phyloP scores from a whole-genome alignment of 2,113 vertebrate genomes.

The Bothrops jararaca region DNA sequence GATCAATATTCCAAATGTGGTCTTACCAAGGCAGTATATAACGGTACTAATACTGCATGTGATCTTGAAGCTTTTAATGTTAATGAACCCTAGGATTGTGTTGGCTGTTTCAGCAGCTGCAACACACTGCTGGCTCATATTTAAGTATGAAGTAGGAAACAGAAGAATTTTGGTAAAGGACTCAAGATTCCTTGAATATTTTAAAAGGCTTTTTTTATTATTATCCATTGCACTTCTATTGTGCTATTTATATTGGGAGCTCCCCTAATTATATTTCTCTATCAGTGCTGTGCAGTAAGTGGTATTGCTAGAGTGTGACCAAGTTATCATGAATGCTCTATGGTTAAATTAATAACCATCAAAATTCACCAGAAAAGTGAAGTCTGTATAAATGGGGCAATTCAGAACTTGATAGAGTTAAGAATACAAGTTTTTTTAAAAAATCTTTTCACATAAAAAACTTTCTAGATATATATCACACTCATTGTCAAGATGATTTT shows the following conservation, averaged over 20 bases:
- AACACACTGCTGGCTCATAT: too few species aligned
- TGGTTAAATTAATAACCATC: background rate
- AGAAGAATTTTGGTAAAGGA: background rate
- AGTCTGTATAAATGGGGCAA: background rate
- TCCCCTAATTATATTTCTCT: background rate
- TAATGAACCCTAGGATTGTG: too few species aligned
- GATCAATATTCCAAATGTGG: too few species aligned
- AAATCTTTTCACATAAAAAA: background rate
- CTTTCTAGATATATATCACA: background rate
- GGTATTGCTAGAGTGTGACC: background rate
- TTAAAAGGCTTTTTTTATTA: background rate
- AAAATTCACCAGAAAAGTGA: background rate
- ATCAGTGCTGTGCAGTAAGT: background rate
- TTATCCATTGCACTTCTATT: background rate
- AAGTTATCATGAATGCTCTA: background rate
- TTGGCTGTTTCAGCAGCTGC: too few species aligned
- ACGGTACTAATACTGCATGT: too few species aligned
- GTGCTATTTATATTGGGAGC: background rate
- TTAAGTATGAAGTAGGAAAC: background rate
- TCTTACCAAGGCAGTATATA: too few species aligned
- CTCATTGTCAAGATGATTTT: background rate
- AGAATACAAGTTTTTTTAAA: background rate
- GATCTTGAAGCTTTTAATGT: too few species aligned
- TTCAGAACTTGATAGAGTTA: background rate
- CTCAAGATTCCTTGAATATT: background rate